These are phyloP conservation scores for Erinaceus europaeus DNA, from an alignment of 2,113 vertebrate genomes.

Conservation along the genomic window DNA sequence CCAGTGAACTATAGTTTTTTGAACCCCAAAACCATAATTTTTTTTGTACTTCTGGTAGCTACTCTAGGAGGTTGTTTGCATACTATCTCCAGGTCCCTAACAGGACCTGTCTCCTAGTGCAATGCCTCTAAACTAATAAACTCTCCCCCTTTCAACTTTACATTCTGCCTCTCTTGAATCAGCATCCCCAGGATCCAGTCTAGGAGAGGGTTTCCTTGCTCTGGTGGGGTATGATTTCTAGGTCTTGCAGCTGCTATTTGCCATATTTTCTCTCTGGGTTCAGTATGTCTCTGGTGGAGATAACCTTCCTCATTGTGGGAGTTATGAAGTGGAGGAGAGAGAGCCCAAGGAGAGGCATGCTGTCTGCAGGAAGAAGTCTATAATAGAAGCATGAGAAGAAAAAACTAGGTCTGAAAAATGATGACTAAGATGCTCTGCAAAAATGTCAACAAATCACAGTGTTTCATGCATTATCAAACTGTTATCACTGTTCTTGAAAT, in stretches of 20 bases:
- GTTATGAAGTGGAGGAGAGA: neutral
- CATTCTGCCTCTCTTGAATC: neutral
- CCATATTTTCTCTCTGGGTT: neutral
- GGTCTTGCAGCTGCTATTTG: neutral
- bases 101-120: neutral
- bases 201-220: neutral
- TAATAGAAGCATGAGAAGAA: too few relatives aligned
- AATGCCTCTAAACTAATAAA: neutral
- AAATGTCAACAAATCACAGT: too few relatives aligned
- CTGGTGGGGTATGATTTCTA: neutral
- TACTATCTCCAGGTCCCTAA: neutral
- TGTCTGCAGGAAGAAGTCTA: neutral
- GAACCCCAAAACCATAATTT: neutral
- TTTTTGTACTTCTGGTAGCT: neutral
- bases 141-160: neutral
- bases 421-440: too few relatives aligned
- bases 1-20: neutral
- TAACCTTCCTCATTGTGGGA: neutral
- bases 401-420: neutral
- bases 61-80: neutral
- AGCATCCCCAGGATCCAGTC: neutral
- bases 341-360: neutral
- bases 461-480: too few relatives aligned
- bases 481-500: neutral
- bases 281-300: neutral